Base-by-base conservation (phyloP, 2,113 vertebrate genomes). In the Corydoras sp. region DNA sequence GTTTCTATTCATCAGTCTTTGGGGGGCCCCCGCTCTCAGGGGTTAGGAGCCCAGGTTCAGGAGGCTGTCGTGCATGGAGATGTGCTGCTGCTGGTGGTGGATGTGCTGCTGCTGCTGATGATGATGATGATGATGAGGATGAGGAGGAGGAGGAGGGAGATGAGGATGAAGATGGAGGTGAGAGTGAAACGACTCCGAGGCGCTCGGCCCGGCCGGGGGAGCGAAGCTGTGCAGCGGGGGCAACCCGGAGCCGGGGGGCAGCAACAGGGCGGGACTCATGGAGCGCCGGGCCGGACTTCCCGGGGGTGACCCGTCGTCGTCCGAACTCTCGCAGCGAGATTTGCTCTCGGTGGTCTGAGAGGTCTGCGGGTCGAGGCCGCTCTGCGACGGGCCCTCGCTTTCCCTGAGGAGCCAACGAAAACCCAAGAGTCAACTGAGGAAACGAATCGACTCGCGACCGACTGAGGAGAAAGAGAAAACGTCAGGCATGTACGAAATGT, bases 261-360 rank as follows among this genome's bases (percentile, higher is more conserved):
- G 90, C 48, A 98, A 91, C 86, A 98, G 86, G 1, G 93, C 93
- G 0, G 97, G 97, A 77, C 96, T 98, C 80, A 89, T 88, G 3
- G 95, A 95, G 30, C 89, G 91, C 88, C 97, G 95, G 82, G 98
- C 96, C 58, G 97, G 97, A 1, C 95, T 98, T 74, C 93, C 94
- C 5, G 92, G 93, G 0, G 96, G 97, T 0, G 95, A 97, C 91
- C 98, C 98, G 84, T 99, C 97, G 70, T 99, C 97, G 84, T 99
- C 97, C 0, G 97, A 99, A 82, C 97, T 99, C 83, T 95, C 95
- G 81, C 98, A 89, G 83, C 96, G 92, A 79, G 94, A 94, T 91
- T 98, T 98, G 84, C 88, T 94, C 81, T 96, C 97, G 50, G 98
- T 98, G 90, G 98, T 91, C 67, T 95, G 95, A 56, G 96, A 93